Conservation (phyloP, 2,888 invertebrate species). For the Chironomus tentans region DNA sequence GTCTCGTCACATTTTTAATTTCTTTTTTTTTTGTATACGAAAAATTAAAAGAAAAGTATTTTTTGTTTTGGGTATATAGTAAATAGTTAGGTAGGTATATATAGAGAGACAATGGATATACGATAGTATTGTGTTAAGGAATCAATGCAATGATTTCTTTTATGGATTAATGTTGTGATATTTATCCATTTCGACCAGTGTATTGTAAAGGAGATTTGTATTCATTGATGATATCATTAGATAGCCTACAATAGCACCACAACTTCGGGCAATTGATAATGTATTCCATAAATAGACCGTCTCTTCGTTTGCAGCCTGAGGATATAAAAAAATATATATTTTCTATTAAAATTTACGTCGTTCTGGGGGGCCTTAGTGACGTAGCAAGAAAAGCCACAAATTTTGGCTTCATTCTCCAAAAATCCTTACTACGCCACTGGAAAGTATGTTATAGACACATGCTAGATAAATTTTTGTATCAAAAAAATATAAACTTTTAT, state of each 20-base stretch:
- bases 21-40: not conserved
- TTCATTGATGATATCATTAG: constrained; percentile 46
- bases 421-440: too few relatives aligned
- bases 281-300: constrained; percentile 47
- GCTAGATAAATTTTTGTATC: too few relatives aligned
- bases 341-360: not conserved
- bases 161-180: constrained; percentile 22
- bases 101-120: not conserved
- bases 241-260: constrained; percentile 48
- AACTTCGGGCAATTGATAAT: constrained; percentile 46
- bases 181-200: constrained; percentile 41
- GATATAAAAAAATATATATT: constrained; percentile 28
- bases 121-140: not conserved
- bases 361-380: too few relatives aligned
- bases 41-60: not conserved
- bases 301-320: constrained; percentile 39
- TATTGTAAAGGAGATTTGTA: constrained; percentile 45
- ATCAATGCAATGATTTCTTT: not conserved
- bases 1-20: not conserved
- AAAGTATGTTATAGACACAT: too few relatives aligned
- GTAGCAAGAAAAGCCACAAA: too few relatives aligned
- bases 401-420: too few relatives aligned
- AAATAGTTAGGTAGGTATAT: not conserved
- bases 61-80: not conserved
- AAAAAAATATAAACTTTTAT: not conserved